Evolutionary conservation across 1,140 invertebrate genomes (phyloP).

Genomic region (Bombus breviceps): DNA sequence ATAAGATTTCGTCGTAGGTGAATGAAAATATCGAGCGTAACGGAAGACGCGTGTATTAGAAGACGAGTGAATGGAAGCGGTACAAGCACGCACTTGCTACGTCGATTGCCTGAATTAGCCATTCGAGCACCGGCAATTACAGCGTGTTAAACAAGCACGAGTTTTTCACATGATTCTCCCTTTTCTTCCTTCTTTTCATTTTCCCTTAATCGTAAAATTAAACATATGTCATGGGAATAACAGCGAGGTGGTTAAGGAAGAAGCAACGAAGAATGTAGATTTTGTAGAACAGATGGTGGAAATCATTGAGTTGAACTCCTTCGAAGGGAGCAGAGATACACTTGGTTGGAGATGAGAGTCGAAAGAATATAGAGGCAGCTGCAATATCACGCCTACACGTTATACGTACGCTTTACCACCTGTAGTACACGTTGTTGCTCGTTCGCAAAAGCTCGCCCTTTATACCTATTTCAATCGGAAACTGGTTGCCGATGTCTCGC

Average conservation of each 20-base stretch:
- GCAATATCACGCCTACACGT: background rate
- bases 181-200: background rate
- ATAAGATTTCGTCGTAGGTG: slow-evolving; percentile 50
- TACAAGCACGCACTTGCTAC: slow-evolving; percentile 15
- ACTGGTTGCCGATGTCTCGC: background rate
- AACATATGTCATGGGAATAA: background rate
- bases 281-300: background rate
- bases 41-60: slow-evolving; percentile 36
- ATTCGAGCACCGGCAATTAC: too few relatives aligned
- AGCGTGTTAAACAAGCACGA: background rate
- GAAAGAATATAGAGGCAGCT: background rate
- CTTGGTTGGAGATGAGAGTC: background rate
- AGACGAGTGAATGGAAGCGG: slow-evolving; percentile 41
- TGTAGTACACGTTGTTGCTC: slow-evolving; percentile 40
- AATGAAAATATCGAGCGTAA: slow-evolving; percentile 36
- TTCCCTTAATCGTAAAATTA: background rate
- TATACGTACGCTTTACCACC: slow-evolving; percentile 47
- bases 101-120: background rate
- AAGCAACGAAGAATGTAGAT: background rate
- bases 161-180: background rate
- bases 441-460: background rate
- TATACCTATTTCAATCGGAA: background rate
- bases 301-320: background rate
- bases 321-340: background rate
- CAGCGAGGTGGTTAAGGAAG: too few relatives aligned